These are phyloP conservation scores for Drosophila micromelanica DNA, from an alignment of 1,140 invertebrate species.

Conservation along the genomic window DNA sequence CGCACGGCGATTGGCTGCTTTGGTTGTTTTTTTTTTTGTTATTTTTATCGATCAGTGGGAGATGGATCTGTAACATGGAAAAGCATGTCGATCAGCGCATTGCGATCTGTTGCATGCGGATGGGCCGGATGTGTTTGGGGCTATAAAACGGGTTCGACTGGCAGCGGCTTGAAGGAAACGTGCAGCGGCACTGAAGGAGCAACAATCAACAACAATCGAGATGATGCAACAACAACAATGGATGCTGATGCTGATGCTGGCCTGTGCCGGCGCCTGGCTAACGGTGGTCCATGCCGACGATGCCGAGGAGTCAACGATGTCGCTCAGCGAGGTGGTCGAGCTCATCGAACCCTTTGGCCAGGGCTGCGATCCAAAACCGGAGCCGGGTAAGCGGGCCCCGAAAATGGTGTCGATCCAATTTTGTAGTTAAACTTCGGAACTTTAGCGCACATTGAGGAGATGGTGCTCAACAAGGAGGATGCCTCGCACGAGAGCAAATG, in stretches of 20 bases:
- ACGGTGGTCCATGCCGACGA: constrained; percentile 19
- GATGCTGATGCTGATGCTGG: constrained; percentile 30
- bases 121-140: too few relatives aligned
- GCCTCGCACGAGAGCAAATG: constrained; percentile 62
- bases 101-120: not conserved
- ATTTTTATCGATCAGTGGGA: not conserved
- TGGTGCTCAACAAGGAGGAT: constrained; percentile 61
- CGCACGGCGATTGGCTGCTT: constrained; percentile 2
- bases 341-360: constrained; percentile 56
- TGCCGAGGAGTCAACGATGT: constrained; percentile 52
- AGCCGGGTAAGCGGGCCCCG: constrained; percentile 34
- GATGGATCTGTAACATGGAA: constrained; percentile 4
- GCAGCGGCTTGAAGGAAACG: not conserved
- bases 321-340: constrained; percentile 58
- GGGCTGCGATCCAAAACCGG: constrained; percentile 52
- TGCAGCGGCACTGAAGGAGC: too few relatives aligned
- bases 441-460: constrained; percentile 55
- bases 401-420: too few relatives aligned
- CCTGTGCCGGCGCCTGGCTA: constrained; percentile 19
- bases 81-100: not conserved
- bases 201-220: too few relatives aligned
- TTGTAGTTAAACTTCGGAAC: too few relatives aligned
- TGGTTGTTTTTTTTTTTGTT: too few relatives aligned
- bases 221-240: constrained; percentile 10
- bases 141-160: not conserved